Base-by-base conservation (phyloP, 2,888 invertebrate species). In the Napeogenes inachia region DNA sequence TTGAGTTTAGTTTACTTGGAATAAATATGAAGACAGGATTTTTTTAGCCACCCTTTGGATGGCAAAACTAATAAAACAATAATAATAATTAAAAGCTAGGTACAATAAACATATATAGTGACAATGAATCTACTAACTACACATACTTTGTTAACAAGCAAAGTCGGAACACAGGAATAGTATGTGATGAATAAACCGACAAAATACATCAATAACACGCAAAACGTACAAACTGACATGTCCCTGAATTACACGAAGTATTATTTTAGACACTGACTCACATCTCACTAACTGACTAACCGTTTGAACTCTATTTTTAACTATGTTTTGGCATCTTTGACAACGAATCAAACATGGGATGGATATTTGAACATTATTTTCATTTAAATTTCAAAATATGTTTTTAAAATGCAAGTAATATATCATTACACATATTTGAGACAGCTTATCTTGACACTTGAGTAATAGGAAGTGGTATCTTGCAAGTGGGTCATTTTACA, bases 201-300 rank as follows among this genome's bases (percentile, higher is more conserved):
- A 50, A 50, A 30, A 30, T 50, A 50, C 50, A 50, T 50, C 47
- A 47, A 50, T 30, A 50, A 50, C 21, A 30, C 50, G 3, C 21
- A 50, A 47, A 47, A 47, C 12, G 47, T n/a, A 47, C 47, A 38
- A 56, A 60, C 45, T 54, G 59, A 56, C 60, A 56, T 56, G 56
- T 56, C 60, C 56, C 50, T 56, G 45, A 46, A 35, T 56, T 56
- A 60, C 46, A 56, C 50, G 21, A 50, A 21, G 47, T 50, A 50
- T 50, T 50, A 50, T 50, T 50, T 63, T 59, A 61, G 45, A 13
- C 50, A 46, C 54, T 66, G 65, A 66, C 57, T 66, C 65, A 63
- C 12, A 21, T 30, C 21, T 63, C 63, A 66, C 56, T 66, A 56
- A 66, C 65, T 32, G 6, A 47, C 65, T 32, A n/a, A 47, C 62